Conservation (phyloP, 2,797 vertebrate species). For the Glossophaga mutica region DNA sequence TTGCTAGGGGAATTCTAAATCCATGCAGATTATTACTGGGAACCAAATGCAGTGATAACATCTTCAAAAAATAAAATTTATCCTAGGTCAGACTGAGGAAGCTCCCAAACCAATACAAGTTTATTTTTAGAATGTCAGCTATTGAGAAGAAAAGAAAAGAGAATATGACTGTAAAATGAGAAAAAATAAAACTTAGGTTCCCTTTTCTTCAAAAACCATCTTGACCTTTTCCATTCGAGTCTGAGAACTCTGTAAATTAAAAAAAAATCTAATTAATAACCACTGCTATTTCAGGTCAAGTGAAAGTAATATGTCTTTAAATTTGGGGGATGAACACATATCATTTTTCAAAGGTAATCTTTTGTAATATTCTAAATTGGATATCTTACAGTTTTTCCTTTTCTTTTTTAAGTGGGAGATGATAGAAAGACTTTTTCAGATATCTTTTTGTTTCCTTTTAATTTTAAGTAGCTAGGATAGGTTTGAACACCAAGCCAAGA, state of each 20-base stretch:
- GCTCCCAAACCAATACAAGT: constrained; percentile 40
- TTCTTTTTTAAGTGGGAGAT: constrained; percentile 14
- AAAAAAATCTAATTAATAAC: constrained; percentile 50
- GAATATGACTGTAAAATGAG: neutral
- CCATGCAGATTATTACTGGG: constrained; percentile 54
- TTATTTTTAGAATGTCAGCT: constrained; percentile 57
- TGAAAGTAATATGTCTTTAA: constrained; percentile 10
- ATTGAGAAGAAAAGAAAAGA: neutral
- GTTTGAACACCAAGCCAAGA: neutral
- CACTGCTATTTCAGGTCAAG: constrained; percentile 27
- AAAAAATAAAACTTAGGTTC: constrained; percentile 40
- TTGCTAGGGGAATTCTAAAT: constrained; percentile 44
- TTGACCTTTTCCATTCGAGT: constrained; percentile 23
- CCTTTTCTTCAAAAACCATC: constrained; percentile 16
- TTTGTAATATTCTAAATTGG: constrained; percentile 47
- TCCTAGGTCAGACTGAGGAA: constrained; percentile 38
- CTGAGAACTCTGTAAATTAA: neutral
- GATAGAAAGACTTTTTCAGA: constrained; percentile 42
- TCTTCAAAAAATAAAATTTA: constrained; percentile 36
- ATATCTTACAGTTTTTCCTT: neutral
- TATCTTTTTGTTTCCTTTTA: neutral
- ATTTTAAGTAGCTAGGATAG: constrained; percentile 13
- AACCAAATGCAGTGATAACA: constrained; percentile 49
- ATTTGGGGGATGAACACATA: neutral
- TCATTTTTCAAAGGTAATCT: constrained; percentile 42